Base-by-base conservation (phyloP, 2,888 invertebrate genomes). In the Epinotia nisella region DNA sequence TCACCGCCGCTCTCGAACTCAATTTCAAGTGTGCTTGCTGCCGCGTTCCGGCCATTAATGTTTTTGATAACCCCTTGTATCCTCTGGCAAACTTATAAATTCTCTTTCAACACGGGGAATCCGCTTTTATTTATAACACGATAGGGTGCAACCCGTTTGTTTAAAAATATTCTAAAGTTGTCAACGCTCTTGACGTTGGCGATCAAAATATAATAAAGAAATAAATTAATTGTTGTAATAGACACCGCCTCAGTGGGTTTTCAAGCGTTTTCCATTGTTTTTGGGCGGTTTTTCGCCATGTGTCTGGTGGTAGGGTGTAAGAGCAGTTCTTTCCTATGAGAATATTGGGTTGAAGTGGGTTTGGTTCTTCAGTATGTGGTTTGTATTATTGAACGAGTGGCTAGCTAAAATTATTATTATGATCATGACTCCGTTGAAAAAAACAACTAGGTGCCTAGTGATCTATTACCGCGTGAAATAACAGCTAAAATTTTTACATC, bases 131-230 rank as follows among this genome's bases (percentile, higher is more conserved):
- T 0, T 0, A 0, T 1, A n/a, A 29, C 0, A 0, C 0, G 0
- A 76, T 85, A 87, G 71, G 55, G 82, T 68, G 70, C 5, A 68
- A n/a, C 62, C 51, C 11, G 11, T 17, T 58, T 71, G 76, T 56
- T 41, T 0, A n/a, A 2, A 49, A 24, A 74, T 65, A 19, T 60
- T 56, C 51, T 71, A 65, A 75, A 56, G 9, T 39, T 81, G 70
- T 82, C 78, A 51, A 76, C 78, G 74, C 83, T 87, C 92, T 92
- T 91, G 90, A 92, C 90, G 79, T 85, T 83, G 83, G 83, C 85
- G 88, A 87, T 88, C 87, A 89, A 90, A 90, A 91, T 90, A 91
- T 87, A 84, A 85, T 82, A 83, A 87, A 85, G 87, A 85, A 87
- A 85, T 85, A 86, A 85, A 87, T 86, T 82, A 82, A 85, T 86